These are phyloP conservation scores for Bicyclus anynana DNA, from an alignment of 1,140 invertebrate genomes.

Conservation along the genomic window DNA sequence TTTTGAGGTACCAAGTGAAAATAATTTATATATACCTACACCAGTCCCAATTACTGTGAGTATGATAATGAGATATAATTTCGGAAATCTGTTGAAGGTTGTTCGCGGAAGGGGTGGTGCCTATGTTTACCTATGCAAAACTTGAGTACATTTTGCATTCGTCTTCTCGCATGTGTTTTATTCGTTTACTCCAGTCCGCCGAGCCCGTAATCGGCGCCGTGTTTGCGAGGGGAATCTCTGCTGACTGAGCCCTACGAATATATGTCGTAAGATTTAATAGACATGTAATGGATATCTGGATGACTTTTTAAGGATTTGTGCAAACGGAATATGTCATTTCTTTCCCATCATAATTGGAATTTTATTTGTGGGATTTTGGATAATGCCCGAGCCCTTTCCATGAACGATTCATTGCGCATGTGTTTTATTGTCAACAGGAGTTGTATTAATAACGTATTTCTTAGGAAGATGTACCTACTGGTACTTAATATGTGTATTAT, in stretches of 20 bases:
- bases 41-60: too few species aligned
- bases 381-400: slow-evolving; percentile 51
- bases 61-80: slow-evolving; percentile 3
- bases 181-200: slow-evolving; percentile 74
- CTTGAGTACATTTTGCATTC: slow-evolving; percentile 70
- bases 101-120: slow-evolving; percentile 34
- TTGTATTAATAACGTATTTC: background rate
- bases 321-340: slow-evolving; percentile 75
- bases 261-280: slow-evolving; percentile 77
- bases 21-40: too few species aligned
- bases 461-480: background rate
- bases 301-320: slow-evolving; percentile 77
- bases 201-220: slow-evolving; percentile 69
- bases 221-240: slow-evolving; percentile 72
- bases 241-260: slow-evolving; percentile 73
- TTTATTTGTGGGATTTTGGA: slow-evolving; percentile 71
- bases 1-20: too few species aligned
- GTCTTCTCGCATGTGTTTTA: slow-evolving; percentile 75
- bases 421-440: slow-evolving; percentile 24
- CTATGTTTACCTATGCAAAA: slow-evolving; percentile 73
- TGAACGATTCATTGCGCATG: slow-evolving; percentile 40
- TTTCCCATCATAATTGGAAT: slow-evolving; percentile 67
- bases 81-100: slow-evolving; percentile 7
- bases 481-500: too few species aligned
- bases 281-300: slow-evolving; percentile 77